Base-by-base conservation (phyloP, 2,113 vertebrate species). In the Spermophilus dauricus region DNA sequence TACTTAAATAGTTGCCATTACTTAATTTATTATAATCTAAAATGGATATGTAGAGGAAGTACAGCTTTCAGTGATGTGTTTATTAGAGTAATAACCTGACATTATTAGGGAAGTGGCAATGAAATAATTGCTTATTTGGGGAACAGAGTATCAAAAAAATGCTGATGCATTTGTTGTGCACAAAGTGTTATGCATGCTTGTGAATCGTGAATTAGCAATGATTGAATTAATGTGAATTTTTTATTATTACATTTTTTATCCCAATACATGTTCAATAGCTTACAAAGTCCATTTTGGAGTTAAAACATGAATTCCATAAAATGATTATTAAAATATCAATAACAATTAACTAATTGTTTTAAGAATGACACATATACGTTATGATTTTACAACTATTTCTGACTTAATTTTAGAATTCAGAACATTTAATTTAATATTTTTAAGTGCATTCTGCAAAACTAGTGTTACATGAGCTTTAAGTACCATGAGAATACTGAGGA, bases 341-440 rank as follows among this genome's bases (percentile, higher is more conserved):
- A 53, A 45, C 22, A 83, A 24, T 10, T 16, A 39, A 18, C n/a
- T 13, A 18, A 26, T 82, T 67, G 4, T 45, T 96, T 83, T 63
- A 89, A 91, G 53, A 89, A 67, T 84, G 16, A 77, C 65, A 20
- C 16, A 84, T 28, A 2, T 24, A 32, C 80, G 14, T 34, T 7
- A 77, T 42, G 24, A 73, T 81, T 83, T 97, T 89, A 30, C 5
- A 96, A 32, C 11, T 61, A 18, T 51, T 82, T 85, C 65, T 58
- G 5, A 83, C 8, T 4, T 80, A 69, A 56, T 83, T 69, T 63
- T 93, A 84, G 34, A 8, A n/a, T 80, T 56, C 78, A 81, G 3
- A 73, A 39, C 51, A 82, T 69, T 77, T 91, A 96, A 73, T 30
- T 39, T 32, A 45, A 14, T 39, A 39, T 67, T 81, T 95, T 89